A percentile compares a stretch with the other conserved stretches of the same genome.
Conservation (phyloP, 1,140 invertebrate species). For the Pentalonia nigronervosa region DNA sequence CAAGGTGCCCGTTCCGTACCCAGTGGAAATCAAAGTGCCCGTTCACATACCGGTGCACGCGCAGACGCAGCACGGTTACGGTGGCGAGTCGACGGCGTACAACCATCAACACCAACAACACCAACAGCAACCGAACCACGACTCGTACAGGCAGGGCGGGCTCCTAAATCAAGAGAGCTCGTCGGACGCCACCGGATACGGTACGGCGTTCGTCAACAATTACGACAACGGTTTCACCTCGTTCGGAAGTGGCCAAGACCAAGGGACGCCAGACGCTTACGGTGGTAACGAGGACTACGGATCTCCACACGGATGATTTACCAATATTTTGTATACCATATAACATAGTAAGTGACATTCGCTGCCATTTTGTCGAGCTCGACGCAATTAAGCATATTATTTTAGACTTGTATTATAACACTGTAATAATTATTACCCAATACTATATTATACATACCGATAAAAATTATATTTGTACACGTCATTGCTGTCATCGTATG, state of each 20-base stretch:
- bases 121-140: background rate
- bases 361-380: conserved; percentile 44
- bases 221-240: conserved; percentile 2
- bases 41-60: conserved; percentile 71
- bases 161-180: conserved; percentile 61
- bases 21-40: conserved; percentile 63
- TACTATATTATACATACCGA: background rate
- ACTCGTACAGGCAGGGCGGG: conserved; percentile 59
- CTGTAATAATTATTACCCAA: background rate
- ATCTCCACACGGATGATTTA: conserved; percentile 25
- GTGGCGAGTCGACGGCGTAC: conserved; percentile 56
- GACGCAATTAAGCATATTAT: background rate
- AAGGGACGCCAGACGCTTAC: conserved; percentile 61
- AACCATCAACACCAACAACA: background rate
- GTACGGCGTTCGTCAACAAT: background rate
- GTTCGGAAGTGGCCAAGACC: background rate
- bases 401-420: background rate
- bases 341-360: conserved; percentile 53
- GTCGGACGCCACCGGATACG: background rate
- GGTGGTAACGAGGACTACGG: conserved; percentile 60
- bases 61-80: conserved; percentile 63
- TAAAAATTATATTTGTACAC: background rate
- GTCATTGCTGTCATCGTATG: background rate
- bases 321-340: conserved; percentile 33
- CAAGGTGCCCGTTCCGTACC: conserved; percentile 65